Base-by-base conservation (phyloP, 2,888 invertebrate genomes). In the Spialia ferax region DNA sequence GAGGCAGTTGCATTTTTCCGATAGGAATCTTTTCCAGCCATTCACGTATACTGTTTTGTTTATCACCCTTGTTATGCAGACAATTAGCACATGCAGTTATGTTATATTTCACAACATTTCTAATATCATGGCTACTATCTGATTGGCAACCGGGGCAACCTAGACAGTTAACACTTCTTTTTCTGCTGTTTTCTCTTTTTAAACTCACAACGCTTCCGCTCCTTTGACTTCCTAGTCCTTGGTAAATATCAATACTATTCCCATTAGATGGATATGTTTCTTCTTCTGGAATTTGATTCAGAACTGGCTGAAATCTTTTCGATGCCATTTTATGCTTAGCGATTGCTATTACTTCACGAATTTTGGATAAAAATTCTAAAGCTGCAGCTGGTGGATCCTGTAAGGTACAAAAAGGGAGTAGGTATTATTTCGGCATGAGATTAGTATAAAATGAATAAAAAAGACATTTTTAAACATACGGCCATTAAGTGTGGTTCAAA, bases 301-400 rank as follows among this genome's bases (percentile, higher is more conserved):
- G 89, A 60, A 96, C 96, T 0, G 98, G 98, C 69, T 96, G 95
- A 80, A 97, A 98, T 69, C 96, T 94, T 87, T 98, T 97, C 0
- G 96, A 91, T 48, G 96, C 95, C 96, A 98, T 97, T 91, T 98
- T 98, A 77, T 97, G 97, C 82, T 98, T 98, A 7, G 98, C 98
- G 60, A 98, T 96, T 50, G 97, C 95, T 76, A 98, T 98, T 6
- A 98, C 98, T 94, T 98, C 98, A 71, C 98, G 95, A 71, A 98
- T 97, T 94, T 98, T 97, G 0, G 96, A 95, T 60, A 98, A 94
- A 84, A 98, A 98, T 86, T 98, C 98, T 74, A 98, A 91, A 23
- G 98, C 98, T 63, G 98, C 97, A 50, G 97, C 97, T 55, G 98
- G 98, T 22, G 98, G 98, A 75, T 97, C 96, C 96, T 97, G 91